phyloP scores from a whole-genome alignment of 64 coral and sea anemone genomes.

The Porites lutea region DNA sequence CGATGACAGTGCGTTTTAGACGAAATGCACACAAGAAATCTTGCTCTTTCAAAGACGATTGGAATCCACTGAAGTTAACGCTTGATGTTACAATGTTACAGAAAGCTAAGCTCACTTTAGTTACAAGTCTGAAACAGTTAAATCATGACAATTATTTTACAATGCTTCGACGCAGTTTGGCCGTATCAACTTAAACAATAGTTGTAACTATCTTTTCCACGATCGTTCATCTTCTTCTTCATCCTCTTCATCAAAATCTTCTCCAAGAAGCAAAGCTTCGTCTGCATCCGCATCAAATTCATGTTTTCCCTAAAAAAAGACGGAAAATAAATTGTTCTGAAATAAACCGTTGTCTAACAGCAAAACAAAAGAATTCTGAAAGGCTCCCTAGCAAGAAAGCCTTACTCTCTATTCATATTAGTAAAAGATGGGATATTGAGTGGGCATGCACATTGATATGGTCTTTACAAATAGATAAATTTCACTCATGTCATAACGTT shows the following conservation, averaged over 20 bases:
- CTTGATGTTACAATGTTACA: not conserved
- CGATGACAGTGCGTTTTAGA: too few relatives aligned
- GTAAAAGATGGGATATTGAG: too few relatives aligned
- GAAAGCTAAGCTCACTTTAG: not conserved
- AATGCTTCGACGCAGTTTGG: not conserved
- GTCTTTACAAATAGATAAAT: too few relatives aligned
- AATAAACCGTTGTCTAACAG: not conserved
- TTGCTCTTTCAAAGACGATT: too few relatives aligned
- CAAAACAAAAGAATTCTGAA: too few relatives aligned
- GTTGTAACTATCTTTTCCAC: conserved; percentile 62
- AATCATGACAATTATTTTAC: not conserved
- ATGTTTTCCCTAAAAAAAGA: conserved; percentile 63
- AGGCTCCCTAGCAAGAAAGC: too few relatives aligned
- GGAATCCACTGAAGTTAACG: too few relatives aligned
- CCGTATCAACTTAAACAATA: not conserved
- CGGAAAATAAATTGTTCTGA: not conserved
- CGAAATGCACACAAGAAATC: too few relatives aligned
- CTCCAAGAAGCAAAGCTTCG: conserved; percentile 58
- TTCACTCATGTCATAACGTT: too few relatives aligned
- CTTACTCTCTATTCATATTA: too few relatives aligned
- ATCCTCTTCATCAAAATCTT: conserved; percentile 79
- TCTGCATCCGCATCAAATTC: conserved; percentile 64
- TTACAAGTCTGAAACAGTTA: not conserved
- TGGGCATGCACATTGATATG: too few relatives aligned
- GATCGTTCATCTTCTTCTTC: conserved; percentile 75